Base-by-base conservation (phyloP, 2,797 vertebrate species). In the Cygnus olor region DNA sequence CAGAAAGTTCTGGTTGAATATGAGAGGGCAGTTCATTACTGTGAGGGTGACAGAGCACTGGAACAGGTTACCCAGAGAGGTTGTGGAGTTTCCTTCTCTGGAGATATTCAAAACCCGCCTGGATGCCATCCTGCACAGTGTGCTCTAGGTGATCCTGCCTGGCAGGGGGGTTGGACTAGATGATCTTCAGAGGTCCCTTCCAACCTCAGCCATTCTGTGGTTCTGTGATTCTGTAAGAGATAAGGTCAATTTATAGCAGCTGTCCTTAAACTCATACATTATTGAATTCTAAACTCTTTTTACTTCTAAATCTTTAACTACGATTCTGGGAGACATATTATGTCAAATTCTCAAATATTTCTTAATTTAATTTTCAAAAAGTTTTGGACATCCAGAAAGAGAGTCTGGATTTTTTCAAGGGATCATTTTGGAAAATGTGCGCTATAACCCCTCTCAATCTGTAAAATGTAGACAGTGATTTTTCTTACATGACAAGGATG, bases 401-500 rank as follows among this genome's bases (percentile, higher is more conserved):
- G 27, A 61, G 11, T 53, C 21, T 66, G 30, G 78, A 61, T 19
- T 14, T 87, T 89, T 18, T 51, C 19, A 36, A 53, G 40, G 13
- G 8, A 66, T 44, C 4, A 3, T 87, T 92, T 28, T 81, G 57
- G 44, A 88, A 94, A 82, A 87, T 20, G 17, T 89, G 30, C 15
- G 8, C 42, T 79, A 54, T 25, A 90, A 76, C 19, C 12, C 36
- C 61, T 91, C 53, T 74, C 61, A 74, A 64, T 82, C 47, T 73
- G 30, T 57, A 85, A 88, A 95, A 93, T 8, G 19, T 66, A 81
- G 66, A 86, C 85, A 90, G 91, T 36, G 5, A 82, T 80, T 85
- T 90, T 84, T 95, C 32, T 90, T 66, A 82, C 77, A 64, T 49
- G 80, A 61, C 47, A 77, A 70, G 60, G 51, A 85, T 68, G 68